Evolutionary conservation across 2,888 invertebrate species (phyloP), one percentile per base, ranked within the genome.

Genomic region (Rhagonycha lutea): DNA sequence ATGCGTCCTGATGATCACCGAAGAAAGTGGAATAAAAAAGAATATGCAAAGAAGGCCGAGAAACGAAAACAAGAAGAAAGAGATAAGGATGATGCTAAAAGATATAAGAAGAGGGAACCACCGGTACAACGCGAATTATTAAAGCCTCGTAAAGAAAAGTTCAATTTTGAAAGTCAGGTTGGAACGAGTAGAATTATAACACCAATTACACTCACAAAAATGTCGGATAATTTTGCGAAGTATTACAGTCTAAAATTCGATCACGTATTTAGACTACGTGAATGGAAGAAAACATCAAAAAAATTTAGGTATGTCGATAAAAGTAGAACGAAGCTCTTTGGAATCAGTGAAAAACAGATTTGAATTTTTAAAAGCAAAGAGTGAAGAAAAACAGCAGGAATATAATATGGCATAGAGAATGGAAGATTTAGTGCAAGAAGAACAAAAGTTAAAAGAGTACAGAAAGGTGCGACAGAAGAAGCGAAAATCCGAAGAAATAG

Each of bases 221-320:
- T 12, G 99, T 98, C 79, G 99, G 99, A 83, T 99, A 99, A 86
- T 99, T 99, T 86, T 99, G 99, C 89, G 98, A 99, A 93, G 98
- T 99, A 0, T 99, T 90, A 98, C 99, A 80, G 98, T 99, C 24
- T 99, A 99, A 89, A 99, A 99, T 89, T 98, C 98, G 0, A 99
- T 99, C 78, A 99, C 99, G 86, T 99, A 99, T 85, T 89, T 99
- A 84, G 99, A 99, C 86, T 99, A 99, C 87, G 99, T 99, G 85
- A 99, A 99, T 93, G 99, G 99, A 82, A 99, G 99, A 85, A 99
- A 99, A 90, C 99, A 99, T 92, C 98, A 99, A 88, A 91, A 98
- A 76, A 99, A 99, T 90, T 91, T 99, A 88, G 83, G 83, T 61
- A 99, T 99, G 98, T 98, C 98, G 9, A 99, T 99, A 98, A 94